Conservation (phyloP, 2,797 vertebrate species). For the Huso huso region DNA sequence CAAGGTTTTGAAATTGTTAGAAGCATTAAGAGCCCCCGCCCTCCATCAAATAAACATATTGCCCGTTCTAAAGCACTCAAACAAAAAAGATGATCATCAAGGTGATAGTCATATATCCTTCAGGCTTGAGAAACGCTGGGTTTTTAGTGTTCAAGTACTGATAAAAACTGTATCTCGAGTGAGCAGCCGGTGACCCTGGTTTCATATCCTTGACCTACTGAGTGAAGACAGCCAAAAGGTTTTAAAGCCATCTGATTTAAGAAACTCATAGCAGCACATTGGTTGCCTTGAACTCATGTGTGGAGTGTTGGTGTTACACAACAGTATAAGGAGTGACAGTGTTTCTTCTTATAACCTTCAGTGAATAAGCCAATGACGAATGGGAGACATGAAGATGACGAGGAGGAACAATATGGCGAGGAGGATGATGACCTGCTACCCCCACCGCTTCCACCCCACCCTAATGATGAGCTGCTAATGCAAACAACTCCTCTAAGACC, state of each 20-base stretch:
- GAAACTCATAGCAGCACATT: too few relatives aligned
- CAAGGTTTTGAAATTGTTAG: background rate
- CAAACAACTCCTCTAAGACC: conserved; percentile 24
- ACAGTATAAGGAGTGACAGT: too few relatives aligned
- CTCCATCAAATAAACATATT: background rate
- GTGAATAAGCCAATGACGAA: conserved; percentile 41
- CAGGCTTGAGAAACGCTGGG: background rate
- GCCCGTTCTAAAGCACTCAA: background rate
- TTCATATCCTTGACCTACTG: background rate
- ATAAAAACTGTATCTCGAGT: background rate
- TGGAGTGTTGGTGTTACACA: too few relatives aligned
- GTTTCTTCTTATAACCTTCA: too few relatives aligned
- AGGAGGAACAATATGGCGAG: conserved; percentile 35
- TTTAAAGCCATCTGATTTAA: background rate
- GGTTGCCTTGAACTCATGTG: too few relatives aligned
- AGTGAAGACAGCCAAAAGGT: background rate
- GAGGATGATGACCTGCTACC: conserved; percentile 58
- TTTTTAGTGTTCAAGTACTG: background rate
- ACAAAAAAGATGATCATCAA: background rate
- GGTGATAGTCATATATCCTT: background rate
- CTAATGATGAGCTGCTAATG: conserved; percentile 36
- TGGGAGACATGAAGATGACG: conserved; percentile 45
- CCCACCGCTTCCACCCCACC: conserved; percentile 52
- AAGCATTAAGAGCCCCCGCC: background rate
- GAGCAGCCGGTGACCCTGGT: background rate